These are phyloP conservation scores for Hydrophis major DNA, from an alignment of 2,797 vertebrate species.

Conservation along the genomic window DNA sequence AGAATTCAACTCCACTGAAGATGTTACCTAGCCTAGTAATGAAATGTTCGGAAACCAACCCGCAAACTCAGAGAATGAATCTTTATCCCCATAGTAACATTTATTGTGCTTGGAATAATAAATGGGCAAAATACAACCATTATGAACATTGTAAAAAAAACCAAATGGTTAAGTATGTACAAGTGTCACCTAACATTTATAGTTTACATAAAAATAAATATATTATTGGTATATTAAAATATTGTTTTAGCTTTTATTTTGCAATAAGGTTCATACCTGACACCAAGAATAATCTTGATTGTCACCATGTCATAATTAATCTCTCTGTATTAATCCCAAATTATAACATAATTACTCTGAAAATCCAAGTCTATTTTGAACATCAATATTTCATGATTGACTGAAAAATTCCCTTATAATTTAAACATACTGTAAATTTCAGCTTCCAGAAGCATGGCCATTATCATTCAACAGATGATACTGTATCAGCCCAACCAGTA, in stretches of 20 bases:
- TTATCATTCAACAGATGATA: background rate
- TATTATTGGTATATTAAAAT: background rate
- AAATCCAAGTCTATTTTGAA: background rate
- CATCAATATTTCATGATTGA: background rate
- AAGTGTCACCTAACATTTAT: background rate
- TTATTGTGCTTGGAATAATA: background rate
- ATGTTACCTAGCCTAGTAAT: too few relatives aligned
- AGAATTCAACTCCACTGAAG: too few relatives aligned
- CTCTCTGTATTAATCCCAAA: background rate
- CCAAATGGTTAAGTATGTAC: background rate
- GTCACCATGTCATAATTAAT: background rate
- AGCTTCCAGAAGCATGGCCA: background rate
- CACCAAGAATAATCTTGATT: background rate
- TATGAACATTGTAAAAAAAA: background rate
- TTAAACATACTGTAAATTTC: background rate
- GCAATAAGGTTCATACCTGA: background rate
- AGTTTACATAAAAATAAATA: background rate
- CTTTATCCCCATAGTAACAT: background rate
- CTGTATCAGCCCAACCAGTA: background rate
- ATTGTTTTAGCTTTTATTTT: background rate
- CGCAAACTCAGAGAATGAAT: too few relatives aligned
- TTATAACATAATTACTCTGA: background rate
- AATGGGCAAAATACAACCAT: background rate
- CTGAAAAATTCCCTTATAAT: background rate
- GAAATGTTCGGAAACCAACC: too few relatives aligned